Conservation (phyloP, 2,797 vertebrate species). For the Molossus alvarezi region DNA sequence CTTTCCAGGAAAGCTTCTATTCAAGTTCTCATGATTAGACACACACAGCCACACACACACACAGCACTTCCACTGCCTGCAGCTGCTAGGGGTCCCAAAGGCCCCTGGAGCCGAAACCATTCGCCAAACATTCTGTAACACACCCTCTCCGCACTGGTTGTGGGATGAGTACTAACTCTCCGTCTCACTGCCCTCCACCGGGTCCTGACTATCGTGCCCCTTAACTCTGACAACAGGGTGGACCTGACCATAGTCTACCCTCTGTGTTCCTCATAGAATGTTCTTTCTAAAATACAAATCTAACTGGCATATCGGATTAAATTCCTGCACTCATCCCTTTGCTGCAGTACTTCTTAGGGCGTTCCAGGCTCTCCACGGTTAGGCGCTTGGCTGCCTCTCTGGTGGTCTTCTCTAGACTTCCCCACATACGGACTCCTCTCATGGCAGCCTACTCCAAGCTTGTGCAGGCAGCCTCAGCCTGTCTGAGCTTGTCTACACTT, state of each 20-base stretch:
- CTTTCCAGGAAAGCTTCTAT: conserved; percentile 25
- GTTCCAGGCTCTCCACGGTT: not conserved
- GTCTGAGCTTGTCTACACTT: not conserved
- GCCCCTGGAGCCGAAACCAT: not conserved
- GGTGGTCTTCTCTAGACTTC: not conserved
- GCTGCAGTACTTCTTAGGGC: not conserved
- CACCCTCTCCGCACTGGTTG: not conserved
- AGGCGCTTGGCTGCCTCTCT: not conserved
- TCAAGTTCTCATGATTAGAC: conserved; percentile 31
- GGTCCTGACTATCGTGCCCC: not conserved
- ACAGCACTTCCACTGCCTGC: not conserved
- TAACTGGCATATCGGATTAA: not conserved
- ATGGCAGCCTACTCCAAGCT: not conserved
- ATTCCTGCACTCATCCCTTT: not conserved
- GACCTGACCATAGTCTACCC: not conserved
- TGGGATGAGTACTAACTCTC: not conserved
- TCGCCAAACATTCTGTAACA: not conserved
- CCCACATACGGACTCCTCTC: not conserved
- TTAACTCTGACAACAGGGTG: not conserved
- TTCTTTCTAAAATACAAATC: conserved; percentile 39
- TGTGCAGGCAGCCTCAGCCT: not conserved
- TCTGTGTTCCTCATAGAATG: not conserved
- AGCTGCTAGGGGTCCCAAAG: conserved; percentile 36
- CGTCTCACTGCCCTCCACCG: not conserved
- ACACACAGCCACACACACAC: not conserved